Evolutionary conservation across 2,797 vertebrate species (phyloP).

Genomic region (Phaenicophaeus curvirostris): DNA sequence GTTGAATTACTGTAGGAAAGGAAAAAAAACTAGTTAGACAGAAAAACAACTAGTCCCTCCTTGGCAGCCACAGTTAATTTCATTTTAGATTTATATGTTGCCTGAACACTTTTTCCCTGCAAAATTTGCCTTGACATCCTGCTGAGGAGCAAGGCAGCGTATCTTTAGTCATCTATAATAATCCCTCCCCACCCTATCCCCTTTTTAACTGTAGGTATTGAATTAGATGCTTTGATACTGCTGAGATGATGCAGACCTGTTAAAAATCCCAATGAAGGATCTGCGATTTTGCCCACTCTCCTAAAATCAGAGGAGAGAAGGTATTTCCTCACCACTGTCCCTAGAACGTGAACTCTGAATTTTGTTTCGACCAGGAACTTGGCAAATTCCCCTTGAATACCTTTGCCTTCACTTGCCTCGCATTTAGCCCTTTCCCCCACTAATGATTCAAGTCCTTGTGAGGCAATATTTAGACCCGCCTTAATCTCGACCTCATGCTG

Average conservation of each 20-base stretch:
- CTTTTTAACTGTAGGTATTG: background rate
- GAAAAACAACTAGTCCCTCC: background rate
- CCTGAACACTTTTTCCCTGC: background rate
- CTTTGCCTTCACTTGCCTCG: conserved; percentile 3
- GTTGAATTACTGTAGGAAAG: background rate
- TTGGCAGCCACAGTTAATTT: background rate
- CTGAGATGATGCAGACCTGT: background rate
- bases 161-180: background rate
- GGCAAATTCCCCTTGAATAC: background rate
- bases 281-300: fast-evolving
- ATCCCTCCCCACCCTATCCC: background rate
- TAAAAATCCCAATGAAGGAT: background rate
- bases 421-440: background rate
- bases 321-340: background rate
- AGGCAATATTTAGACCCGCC: background rate
- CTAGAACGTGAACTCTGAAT: background rate
- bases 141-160: background rate
- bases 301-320: background rate
- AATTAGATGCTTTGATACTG: background rate
- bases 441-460: background rate
- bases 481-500: background rate
- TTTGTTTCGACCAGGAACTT: background rate
- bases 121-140: background rate
- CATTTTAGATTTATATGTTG: background rate
- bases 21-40: background rate